Evolutionary conservation across 1,140 invertebrate genomes (phyloP), one percentile per base, ranked within the genome.

Genomic region (Drosophila repletoides): DNA sequence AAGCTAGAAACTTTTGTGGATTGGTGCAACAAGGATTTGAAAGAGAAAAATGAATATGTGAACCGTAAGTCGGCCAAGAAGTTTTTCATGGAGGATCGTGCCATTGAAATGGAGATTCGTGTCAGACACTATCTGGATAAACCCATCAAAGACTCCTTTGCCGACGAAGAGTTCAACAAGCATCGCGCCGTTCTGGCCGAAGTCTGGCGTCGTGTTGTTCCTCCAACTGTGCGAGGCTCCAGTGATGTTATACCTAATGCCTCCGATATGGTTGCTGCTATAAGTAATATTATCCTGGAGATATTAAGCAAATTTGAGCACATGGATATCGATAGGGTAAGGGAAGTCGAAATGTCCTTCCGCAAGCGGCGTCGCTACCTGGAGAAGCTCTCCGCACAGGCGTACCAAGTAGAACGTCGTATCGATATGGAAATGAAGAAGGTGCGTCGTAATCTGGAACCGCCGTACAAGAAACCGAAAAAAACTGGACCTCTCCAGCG

Each of bases 381-480:
- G 1, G 71, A 76, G 17, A 89, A 88, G 31, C 43, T 84, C 0
- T 90, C 89, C 0, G 36, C 48, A 0, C 76, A 89, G 40, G 89
- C 89, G 1, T 88, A 75, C 19, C 74, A 77, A 21, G 52, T 89
- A 1, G 89, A 90, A 31, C 56, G 73, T 0, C 88, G 89, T 26
- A 90, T 90, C 4, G 83, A 88, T 0, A 72, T 61, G 22, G 88
- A 88, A 43, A 88, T 90, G 79, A 81, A 81, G 26, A 84, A 87
- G 26, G 81, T 90, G 2, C 55, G 68, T 1, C 68, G 67, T n/a
- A 90, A 90, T 53, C 34, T 90, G 1, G 76, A 86, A 33, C 89
- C 89, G 2, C 83, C 83, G 0, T 88, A 58, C 38, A 56, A 63
- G 33, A 66, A 51, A 29, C 83, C 83, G 1, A 88, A 88, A 15